A percentile compares a stretch with the other conserved stretches of the same genome.
Conservation (phyloP, 2,797 vertebrate species). For the Megaceryle alcyon region DNA sequence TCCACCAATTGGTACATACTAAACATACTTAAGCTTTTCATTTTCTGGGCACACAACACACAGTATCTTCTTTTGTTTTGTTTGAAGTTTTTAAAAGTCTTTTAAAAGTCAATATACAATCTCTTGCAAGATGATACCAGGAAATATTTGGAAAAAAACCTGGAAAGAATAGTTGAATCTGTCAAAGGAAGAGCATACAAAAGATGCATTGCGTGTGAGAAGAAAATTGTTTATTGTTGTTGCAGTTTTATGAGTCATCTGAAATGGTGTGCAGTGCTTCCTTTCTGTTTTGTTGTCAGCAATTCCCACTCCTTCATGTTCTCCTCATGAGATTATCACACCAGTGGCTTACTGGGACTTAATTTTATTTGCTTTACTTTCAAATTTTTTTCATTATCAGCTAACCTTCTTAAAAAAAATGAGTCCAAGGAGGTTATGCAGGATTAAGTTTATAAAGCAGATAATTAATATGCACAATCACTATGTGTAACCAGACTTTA, state of each 20-base stretch:
- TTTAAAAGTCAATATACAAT: not conserved
- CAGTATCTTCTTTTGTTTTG: not conserved
- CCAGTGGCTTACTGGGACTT: not conserved
- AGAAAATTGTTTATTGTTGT: not conserved
- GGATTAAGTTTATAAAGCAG: not conserved
- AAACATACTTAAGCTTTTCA: not conserved
- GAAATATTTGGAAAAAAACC: fast-evolving
- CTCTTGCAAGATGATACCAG: not conserved
- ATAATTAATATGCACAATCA: not conserved
- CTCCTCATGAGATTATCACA: not conserved
- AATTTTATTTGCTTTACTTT: not conserved
- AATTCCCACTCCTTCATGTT: fast-evolving
- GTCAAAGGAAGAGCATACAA: fast-evolving
- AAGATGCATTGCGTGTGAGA: not conserved
- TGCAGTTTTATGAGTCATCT: not conserved
- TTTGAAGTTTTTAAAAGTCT: no score
- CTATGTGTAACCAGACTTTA: not conserved
- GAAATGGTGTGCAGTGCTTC: not conserved
- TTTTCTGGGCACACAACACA: not conserved
- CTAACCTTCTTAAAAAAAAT: not conserved
- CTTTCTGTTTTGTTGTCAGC: not conserved
- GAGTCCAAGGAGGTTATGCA: not conserved
- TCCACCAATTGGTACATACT: not conserved
- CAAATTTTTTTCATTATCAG: not conserved
- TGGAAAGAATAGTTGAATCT: not conserved